phyloP scores from a whole-genome alignment of 2,113 vertebrate genomes.

The Lipophrys pholis region DNA sequence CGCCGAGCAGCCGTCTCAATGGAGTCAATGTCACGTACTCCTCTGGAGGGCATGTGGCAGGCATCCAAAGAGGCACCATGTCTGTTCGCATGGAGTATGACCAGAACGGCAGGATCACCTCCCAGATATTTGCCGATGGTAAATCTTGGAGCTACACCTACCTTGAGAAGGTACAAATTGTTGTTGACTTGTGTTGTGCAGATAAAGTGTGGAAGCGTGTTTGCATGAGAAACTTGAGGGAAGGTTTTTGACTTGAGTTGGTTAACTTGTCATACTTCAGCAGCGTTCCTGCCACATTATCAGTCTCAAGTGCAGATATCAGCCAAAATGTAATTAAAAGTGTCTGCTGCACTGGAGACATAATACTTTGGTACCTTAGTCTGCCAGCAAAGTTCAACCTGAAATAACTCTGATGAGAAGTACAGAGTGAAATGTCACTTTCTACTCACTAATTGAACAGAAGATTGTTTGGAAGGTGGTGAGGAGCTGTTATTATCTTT shows the following conservation, averaged over 20 bases:
- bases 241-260: constrained; percentile 36
- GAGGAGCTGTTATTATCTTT: constrained; percentile 40
- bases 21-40: constrained; percentile 98
- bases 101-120: constrained; percentile 91
- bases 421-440: constrained; percentile 71
- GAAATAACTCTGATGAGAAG: constrained; percentile 69
- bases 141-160: constrained; percentile 99
- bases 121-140: constrained; percentile 96
- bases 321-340: constrained; percentile 70
- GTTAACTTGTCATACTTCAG: constrained; percentile 47
- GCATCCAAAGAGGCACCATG: constrained; percentile 97
- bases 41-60: constrained; percentile 90
- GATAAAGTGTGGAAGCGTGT: constrained; percentile 17
- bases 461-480: constrained; percentile 35
- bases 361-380: constrained; percentile 63
- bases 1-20: constrained; percentile 94
- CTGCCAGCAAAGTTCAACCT: constrained; percentile 67
- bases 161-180: constrained; percentile 76
- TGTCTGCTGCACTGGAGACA: constrained; percentile 48
- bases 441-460: constrained; percentile 72
- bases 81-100: constrained; percentile 98
- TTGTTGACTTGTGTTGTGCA: background rate
- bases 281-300: constrained; percentile 48
- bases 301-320: constrained; percentile 52
- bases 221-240: constrained; percentile 26